A percentile compares a stretch with the other conserved stretches of the same genome.
phyloP scores from a whole-genome alignment of 92 coral and sea anemone species.

The Phenganax marumi region DNA sequence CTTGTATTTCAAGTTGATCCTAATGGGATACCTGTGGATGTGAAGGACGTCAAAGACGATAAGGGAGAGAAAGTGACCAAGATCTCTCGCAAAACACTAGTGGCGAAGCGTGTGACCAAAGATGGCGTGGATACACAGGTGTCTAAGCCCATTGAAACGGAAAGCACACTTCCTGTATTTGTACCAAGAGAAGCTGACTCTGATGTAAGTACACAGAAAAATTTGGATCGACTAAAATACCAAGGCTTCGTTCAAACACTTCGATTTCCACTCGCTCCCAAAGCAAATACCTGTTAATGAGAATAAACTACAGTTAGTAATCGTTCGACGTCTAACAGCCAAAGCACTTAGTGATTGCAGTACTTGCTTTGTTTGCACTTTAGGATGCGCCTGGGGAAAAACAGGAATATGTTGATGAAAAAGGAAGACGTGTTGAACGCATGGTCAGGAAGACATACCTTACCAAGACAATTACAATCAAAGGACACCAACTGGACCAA shows the following conservation, averaged over 20 bases:
- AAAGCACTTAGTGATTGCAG: slow-evolving; percentile 12
- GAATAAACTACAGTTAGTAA: neutral
- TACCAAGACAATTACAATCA: slow-evolving; percentile 44
- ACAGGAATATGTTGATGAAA: slow-evolving; percentile 62
- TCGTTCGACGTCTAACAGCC: neutral
- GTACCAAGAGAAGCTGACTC: slow-evolving; percentile 23
- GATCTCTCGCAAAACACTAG: slow-evolving; percentile 37
- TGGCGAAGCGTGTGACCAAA: slow-evolving; percentile 41
- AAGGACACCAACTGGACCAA: slow-evolving; percentile 29
- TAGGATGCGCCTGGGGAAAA: slow-evolving; percentile 51
- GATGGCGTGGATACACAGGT: slow-evolving; percentile 42
- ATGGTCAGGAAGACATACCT: slow-evolving; percentile 46
- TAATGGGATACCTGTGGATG: slow-evolving; percentile 17
- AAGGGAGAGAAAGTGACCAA: slow-evolving; percentile 29
- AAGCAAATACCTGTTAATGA: too few species aligned
- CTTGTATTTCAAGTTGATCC: slow-evolving; percentile 22
- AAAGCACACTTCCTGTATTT: slow-evolving; percentile 3
- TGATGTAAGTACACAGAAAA: neutral
- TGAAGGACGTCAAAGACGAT: slow-evolving; percentile 24
- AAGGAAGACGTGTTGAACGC: slow-evolving; percentile 59
- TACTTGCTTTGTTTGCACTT: neutral
- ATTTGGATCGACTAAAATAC: neutral
- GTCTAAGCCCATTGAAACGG: slow-evolving; percentile 26
- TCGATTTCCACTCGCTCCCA: neutral
- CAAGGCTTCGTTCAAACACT: too few species aligned